Evolutionary conservation across 2,888 invertebrate genomes (phyloP).

Genomic region (Norana najaformis): DNA sequence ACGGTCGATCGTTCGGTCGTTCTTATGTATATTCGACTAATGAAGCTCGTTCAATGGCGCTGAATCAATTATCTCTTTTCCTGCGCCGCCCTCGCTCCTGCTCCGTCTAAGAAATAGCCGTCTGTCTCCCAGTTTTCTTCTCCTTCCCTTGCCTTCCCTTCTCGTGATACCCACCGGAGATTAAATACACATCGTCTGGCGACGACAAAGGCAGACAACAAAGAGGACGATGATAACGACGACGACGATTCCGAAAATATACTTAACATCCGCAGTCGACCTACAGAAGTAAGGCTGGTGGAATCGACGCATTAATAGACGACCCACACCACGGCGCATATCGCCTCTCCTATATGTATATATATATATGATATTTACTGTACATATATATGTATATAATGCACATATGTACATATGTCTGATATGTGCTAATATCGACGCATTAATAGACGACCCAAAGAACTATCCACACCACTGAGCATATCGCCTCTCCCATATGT

Average conservation of each 20-base stretch:
- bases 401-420: background rate
- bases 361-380: background rate
- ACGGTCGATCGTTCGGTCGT: background rate
- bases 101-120: background rate
- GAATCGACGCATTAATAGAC: slow-evolving; percentile 4
- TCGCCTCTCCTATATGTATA: background rate
- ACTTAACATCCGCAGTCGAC: background rate
- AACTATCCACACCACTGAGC: background rate
- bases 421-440: background rate
- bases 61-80: slow-evolving; percentile 1
- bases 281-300: background rate
- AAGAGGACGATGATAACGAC: background rate
- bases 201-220: background rate
- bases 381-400: background rate
- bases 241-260: background rate
- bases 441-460: background rate
- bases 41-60: background rate
- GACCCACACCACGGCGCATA: background rate
- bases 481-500: background rate
- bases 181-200: background rate
- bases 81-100: background rate
- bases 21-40: background rate
- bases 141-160: background rate
- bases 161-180: background rate
- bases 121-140: background rate